Base-by-base conservation (phyloP, 2,888 invertebrate genomes). In the Sylvicola cinctus region DNA sequence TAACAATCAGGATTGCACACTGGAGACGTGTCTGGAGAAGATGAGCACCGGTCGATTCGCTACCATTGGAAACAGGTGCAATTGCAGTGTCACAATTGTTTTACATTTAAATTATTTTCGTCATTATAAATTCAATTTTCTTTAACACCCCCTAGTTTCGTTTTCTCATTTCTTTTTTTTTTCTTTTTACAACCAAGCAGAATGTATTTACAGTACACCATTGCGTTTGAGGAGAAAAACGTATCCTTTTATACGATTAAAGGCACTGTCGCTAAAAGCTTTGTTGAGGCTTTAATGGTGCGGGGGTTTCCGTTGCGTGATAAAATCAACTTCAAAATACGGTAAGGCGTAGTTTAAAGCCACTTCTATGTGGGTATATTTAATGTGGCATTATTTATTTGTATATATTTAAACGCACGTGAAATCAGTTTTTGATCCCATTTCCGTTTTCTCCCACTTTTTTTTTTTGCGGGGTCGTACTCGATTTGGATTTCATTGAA, bases 231-330 rank as follows among this genome's bases (percentile, higher is more conserved):
- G 4, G 10, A 30, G 16, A 8, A 30, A 14, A 32, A 27, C 14
- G 17, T 32, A 4, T 31, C 20, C 27, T 30, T 38, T 14, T 38
- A 30, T 17, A 33, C 28, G 15, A 33, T 38, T 20, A 29, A 6
- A 4, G 27, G 36, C n/a, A 26, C 38, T 5, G 13, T 38, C 12
- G 36, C 38, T 11, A 38, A 36, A 12, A 38, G 38, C 29, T 38
- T 36, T 25, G 31, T 38, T 2, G 25, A 38, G 31, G 23, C 31
- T 31, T 35, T 35, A 15, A 38, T 38, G 38, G 29, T 16, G 16
- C 35, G 34, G 31, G 38, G 38, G 15, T 38, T 38, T 38, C 38
- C 38, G 12, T 25, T 38, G 7, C 30, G 38, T 4, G 36, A 38
- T 33, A 35, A 34, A 28, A 31, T 35, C 11, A 33, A 38, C 32